phyloP scores from a whole-genome alignment of 2,888 invertebrate species.

The Andrena bicolor region DNA sequence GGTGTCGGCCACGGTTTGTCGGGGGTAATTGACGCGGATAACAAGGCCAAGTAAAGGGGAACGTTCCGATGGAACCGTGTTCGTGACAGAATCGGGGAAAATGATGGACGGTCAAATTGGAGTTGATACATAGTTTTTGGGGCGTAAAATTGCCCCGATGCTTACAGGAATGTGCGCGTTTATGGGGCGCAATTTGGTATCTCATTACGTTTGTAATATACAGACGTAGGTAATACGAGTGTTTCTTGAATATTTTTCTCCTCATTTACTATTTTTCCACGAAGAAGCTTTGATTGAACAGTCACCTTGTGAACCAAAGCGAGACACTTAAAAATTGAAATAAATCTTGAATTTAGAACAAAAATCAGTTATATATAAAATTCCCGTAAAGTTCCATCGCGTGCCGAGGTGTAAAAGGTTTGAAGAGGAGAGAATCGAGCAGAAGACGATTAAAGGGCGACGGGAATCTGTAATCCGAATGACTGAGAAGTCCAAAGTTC shows the following conservation, averaged over 20 bases:
- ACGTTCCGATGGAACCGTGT: background rate
- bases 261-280: no score
- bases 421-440: background rate
- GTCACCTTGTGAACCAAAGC: no score
- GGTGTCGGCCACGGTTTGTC: background rate
- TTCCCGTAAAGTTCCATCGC: background rate
- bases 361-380: background rate
- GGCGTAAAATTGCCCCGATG: background rate
- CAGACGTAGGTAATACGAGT: no score
- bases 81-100: slow-evolving; percentile 2
- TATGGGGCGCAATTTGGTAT: no score
- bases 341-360: background rate
- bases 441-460: background rate
- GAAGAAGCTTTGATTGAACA: no score
- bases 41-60: slow-evolving; percentile 2
- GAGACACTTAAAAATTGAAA: background rate
- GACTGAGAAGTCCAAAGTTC: background rate
- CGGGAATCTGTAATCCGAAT: background rate
- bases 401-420: background rate
- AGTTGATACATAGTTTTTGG: background rate
- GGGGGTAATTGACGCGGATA: slow-evolving; percentile 16
- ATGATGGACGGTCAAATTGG: slow-evolving; percentile 1
- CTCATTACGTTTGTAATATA: no score
- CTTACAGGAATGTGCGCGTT: background rate
- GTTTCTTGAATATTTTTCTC: no score